A percentile compares a stretch with the other conserved stretches of the same genome.
phyloP scores from a whole-genome alignment of 2,797 vertebrate species.

The Cichlasoma orientale region DNA sequence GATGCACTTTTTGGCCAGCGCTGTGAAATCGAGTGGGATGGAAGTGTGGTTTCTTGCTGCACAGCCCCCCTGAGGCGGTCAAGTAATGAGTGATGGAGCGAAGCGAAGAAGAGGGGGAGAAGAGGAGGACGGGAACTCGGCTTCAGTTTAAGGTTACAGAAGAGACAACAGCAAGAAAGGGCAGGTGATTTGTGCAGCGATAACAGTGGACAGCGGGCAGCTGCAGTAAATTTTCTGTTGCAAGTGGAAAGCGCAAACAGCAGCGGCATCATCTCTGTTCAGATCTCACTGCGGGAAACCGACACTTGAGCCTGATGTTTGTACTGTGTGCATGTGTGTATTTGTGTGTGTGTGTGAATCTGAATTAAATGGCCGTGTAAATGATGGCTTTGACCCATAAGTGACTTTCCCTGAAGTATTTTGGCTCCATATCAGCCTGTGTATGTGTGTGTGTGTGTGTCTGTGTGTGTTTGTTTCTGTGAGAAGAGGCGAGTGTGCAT shows the following conservation, averaged over 20 bases:
- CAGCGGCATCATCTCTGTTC: background rate
- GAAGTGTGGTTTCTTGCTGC: background rate
- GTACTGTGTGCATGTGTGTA: background rate
- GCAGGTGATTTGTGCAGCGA: conserved; percentile 23
- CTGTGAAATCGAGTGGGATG: background rate
- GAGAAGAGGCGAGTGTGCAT: background rate
- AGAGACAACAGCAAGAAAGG: conserved; percentile 1
- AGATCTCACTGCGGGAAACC: background rate
- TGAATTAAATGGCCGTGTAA: conserved; percentile 41
- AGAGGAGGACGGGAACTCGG: background rate
- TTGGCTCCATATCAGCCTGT: conserved; percentile 2
- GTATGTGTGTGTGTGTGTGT: background rate
- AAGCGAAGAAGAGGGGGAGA: background rate
- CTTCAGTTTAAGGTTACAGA: background rate
- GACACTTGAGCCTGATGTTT: background rate
- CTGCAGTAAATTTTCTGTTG: background rate
- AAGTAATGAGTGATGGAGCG: background rate
- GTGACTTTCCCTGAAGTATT: conserved; percentile 43
- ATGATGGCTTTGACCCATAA: conserved; percentile 39
- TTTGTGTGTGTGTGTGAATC: background rate
- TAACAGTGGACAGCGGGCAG: background rate
- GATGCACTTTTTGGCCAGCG: background rate
- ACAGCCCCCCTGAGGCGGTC: background rate
- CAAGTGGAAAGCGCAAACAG: background rate
- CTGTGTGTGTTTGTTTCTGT: background rate